phyloP scores from a whole-genome alignment of 2,888 invertebrate genomes.

The Eulithis prunata region DNA sequence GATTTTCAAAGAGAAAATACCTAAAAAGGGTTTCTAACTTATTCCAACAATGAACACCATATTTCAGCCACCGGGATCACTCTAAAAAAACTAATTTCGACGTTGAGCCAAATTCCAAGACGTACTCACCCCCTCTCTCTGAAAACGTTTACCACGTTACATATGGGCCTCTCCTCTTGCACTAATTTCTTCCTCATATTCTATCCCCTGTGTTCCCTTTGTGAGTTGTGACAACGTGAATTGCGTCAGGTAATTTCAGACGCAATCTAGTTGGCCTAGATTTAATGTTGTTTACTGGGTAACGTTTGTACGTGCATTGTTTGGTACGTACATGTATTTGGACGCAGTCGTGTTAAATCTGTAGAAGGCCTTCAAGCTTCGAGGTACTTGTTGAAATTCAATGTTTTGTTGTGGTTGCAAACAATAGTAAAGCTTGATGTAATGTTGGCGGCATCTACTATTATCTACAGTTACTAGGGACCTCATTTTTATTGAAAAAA shows the following conservation, averaged over 20 bases:
- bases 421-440: no score
- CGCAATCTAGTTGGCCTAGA: slow-evolving; percentile 40
- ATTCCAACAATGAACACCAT: slow-evolving; percentile 2
- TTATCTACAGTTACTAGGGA: no score
- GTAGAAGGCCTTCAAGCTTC: no score
- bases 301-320: slow-evolving; percentile 11
- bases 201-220: slow-evolving; percentile 32
- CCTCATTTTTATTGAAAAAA: no score
- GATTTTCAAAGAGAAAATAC: not conserved
- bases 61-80: slow-evolving; percentile 13
- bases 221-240: slow-evolving; percentile 41
- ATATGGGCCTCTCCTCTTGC: slow-evolving; percentile 65
- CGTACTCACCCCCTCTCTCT: slow-evolving; percentile 71
- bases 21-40: not conserved
- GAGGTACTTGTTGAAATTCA: no score
- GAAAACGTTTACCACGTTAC: slow-evolving; percentile 71
- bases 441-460: no score
- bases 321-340: no score
- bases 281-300: slow-evolving; percentile 24
- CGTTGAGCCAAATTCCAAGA: slow-evolving; percentile 23
- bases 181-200: slow-evolving; percentile 57
- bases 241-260: slow-evolving; percentile 32
- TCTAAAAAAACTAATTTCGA: slow-evolving; percentile 30
- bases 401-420: no score
- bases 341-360: no score